These are phyloP conservation scores for Triplophysa bombifrons DNA, from an alignment of 2,797 vertebrate species.

Conservation along the genomic window DNA sequence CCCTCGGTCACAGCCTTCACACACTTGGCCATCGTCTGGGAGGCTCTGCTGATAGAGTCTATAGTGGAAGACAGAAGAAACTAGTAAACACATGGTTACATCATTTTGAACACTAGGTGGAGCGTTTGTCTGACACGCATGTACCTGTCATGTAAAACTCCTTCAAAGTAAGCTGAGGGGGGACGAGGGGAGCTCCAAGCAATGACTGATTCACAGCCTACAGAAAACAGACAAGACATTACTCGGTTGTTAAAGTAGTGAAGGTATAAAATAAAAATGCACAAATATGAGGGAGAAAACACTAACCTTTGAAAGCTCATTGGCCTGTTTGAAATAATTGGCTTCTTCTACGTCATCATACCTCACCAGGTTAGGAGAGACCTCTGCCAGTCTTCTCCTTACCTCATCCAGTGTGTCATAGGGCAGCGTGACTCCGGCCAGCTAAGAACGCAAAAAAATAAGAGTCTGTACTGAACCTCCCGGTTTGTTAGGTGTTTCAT, in stretches of 20 bases:
- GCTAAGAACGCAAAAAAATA: slow-evolving; percentile 66
- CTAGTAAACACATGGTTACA: neutral
- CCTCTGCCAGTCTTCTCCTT: slow-evolving; percentile 85
- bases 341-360: slow-evolving; percentile 93
- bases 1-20: slow-evolving; percentile 95
- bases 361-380: slow-evolving; percentile 92
- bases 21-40: slow-evolving; percentile 99
- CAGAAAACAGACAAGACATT: slow-evolving; percentile 16
- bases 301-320: slow-evolving; percentile 86
- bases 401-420: slow-evolving; percentile 89
- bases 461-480: neutral
- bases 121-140: neutral
- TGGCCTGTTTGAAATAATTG: slow-evolving; percentile 95
- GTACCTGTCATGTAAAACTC: slow-evolving; percentile 99
- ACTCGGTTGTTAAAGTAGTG: neutral
- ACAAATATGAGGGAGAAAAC: neutral
- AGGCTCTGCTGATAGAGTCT: slow-evolving; percentile 97
- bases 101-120: neutral
- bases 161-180: slow-evolving; percentile 91
- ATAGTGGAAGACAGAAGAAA: slow-evolving; percentile 28
- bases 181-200: slow-evolving; percentile 86
- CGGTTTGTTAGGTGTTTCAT: too few relatives aligned
- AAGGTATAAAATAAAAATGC: neutral
- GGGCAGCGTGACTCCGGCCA: slow-evolving; percentile 87
- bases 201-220: slow-evolving; percentile 89